A percentile compares a stretch with the other conserved stretches of the same genome.
Conservation (phyloP, 2,797 vertebrate species). For the Choloepus didactylus region DNA sequence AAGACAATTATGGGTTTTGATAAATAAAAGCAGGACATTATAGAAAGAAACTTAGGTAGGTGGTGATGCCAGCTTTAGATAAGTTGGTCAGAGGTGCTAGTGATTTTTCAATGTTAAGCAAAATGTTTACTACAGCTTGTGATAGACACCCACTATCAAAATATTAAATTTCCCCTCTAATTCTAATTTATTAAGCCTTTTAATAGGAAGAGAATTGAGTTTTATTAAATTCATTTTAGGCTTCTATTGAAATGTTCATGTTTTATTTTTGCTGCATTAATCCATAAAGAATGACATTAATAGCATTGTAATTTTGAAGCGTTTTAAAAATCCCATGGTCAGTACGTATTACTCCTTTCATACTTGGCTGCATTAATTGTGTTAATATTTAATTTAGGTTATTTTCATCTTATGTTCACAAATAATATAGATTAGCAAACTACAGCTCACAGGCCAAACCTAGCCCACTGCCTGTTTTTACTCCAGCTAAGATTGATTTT, state of each 20-base stretch:
- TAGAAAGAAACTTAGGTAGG: background rate
- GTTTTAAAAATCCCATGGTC: background rate
- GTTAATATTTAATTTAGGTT: background rate
- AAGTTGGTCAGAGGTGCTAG: too few relatives aligned
- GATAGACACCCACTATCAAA: too few relatives aligned
- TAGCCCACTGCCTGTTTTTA: background rate
- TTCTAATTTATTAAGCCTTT: background rate
- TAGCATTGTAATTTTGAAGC: conserved; percentile 11
- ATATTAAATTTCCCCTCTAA: background rate
- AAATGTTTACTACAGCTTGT: too few relatives aligned
- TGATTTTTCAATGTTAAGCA: too few relatives aligned
- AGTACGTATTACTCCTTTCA: background rate
- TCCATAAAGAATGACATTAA: background rate
- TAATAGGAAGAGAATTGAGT: background rate
- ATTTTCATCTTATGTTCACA: background rate
- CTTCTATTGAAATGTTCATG: background rate
- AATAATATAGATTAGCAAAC: background rate
- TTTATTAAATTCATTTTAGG: background rate
- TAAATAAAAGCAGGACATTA: background rate
- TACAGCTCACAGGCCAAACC: background rate
- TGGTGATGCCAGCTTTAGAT: background rate
- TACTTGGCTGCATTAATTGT: background rate
- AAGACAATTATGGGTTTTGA: background rate
- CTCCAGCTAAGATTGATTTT: background rate
- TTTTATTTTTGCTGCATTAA: background rate